A percentile compares a stretch with the other conserved stretches of the same genome.
These are phyloP conservation scores for Chaetura pelagica DNA, from an alignment of 2,113 vertebrate species.

Conservation along the genomic window DNA sequence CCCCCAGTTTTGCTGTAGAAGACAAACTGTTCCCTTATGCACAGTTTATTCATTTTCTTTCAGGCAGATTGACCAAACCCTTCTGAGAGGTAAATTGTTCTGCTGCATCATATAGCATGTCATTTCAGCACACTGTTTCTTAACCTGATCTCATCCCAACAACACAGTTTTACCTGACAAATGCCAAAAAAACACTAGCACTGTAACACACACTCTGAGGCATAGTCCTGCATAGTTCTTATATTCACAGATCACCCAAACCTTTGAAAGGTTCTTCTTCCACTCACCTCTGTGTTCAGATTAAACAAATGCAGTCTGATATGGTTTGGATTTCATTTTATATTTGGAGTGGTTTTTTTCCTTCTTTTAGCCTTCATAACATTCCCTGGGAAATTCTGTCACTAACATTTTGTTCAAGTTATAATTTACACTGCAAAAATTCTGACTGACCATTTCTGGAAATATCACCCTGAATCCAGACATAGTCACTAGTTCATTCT, in stretches of 20 bases:
- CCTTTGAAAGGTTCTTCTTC: neutral
- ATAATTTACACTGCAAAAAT: neutral
- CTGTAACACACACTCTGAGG: neutral
- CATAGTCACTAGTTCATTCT: neutral
- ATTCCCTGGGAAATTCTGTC: neutral
- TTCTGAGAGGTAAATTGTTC: neutral
- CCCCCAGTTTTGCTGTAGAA: neutral
- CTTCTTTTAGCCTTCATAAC: neutral
- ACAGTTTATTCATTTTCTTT: neutral
- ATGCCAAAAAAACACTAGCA: neutral
- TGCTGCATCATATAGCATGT: neutral
- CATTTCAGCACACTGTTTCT: neutral
- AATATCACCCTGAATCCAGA: neutral
- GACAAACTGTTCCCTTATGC: neutral
- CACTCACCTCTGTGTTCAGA: neutral
- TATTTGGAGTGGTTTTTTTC: neutral
- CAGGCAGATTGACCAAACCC: neutral
- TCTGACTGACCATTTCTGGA: neutral
- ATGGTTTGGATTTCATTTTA: neutral
- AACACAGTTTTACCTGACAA: neutral
- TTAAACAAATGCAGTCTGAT: neutral
- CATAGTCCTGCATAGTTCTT: neutral
- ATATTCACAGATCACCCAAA: neutral
- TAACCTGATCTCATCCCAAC: neutral
- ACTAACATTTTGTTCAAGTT: neutral